phyloP scores from a whole-genome alignment of 2,113 vertebrate species.

The Stictonetta naevosa region DNA sequence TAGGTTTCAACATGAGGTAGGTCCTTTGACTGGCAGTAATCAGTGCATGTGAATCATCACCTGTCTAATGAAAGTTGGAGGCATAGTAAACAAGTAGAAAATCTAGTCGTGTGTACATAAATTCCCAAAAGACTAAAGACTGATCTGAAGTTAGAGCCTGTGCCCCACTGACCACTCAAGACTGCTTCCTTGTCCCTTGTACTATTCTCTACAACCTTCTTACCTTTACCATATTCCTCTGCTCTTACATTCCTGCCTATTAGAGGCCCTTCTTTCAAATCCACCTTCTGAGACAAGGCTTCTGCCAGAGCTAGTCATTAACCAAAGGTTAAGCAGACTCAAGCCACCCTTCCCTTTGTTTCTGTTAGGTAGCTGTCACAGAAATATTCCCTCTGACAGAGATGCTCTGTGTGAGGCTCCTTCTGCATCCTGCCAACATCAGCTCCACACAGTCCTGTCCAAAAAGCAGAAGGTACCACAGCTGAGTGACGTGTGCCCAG shows the following conservation, averaged over 20 bases:
- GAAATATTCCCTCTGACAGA: neutral
- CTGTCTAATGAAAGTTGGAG: neutral
- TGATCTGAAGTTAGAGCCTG: neutral
- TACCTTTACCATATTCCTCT: neutral
- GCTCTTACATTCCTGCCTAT: neutral
- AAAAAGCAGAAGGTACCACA: neutral
- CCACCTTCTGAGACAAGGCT: neutral
- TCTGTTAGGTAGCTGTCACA: neutral
- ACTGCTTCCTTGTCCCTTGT: neutral
- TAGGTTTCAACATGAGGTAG: neutral
- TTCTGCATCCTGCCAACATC: neutral
- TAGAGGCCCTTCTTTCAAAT: neutral
- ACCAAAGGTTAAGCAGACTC: neutral
- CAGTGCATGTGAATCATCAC: neutral
- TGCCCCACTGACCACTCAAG: neutral
- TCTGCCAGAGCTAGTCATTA: neutral
- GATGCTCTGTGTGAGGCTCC: neutral
- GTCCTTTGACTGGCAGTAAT: neutral
- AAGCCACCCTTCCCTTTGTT: neutral
- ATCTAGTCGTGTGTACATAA: fast-evolving
- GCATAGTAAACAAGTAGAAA: neutral
- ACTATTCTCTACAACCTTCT: neutral
- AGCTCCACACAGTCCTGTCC: fast-evolving
- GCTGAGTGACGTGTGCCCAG: neutral
- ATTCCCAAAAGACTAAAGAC: neutral